Evolutionary conservation across 2,888 invertebrate genomes (phyloP).

Genomic region (Apamea anceps): DNA sequence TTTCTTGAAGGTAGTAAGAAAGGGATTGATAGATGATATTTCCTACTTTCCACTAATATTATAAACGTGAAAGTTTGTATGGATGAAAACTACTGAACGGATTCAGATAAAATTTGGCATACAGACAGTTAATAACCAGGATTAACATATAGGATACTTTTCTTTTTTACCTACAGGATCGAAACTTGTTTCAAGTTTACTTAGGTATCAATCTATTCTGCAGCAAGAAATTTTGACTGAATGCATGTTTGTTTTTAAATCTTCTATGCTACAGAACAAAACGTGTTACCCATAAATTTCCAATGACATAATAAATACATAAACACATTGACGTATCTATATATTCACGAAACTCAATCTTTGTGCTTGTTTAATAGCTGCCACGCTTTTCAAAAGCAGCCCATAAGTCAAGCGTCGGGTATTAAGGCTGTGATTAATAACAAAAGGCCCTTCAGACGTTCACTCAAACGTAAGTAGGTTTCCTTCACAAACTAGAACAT

Average conservation of each 20-base stretch:
- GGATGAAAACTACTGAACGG: too few relatives aligned
- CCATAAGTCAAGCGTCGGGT: conserved; percentile 40
- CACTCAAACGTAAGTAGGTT: conserved; percentile 9
- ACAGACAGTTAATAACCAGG: too few relatives aligned
- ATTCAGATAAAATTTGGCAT: too few relatives aligned
- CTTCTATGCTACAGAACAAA: too few relatives aligned
- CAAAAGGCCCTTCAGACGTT: conserved; percentile 14
- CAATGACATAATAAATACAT: background rate
- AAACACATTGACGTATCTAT: conserved; percentile 17
- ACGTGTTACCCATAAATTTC: background rate
- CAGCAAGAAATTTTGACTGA: too few relatives aligned
- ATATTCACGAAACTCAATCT: conserved; percentile 38
- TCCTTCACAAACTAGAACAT: conserved; percentile 19
- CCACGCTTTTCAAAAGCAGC: conserved; percentile 35
- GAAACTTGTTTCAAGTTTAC: too few relatives aligned
- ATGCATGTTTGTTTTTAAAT: too few relatives aligned
- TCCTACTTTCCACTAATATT: too few relatives aligned
- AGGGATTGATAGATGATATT: background rate
- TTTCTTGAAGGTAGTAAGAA: background rate
- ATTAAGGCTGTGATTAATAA: conserved; percentile 42
- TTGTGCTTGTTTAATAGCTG: conserved; percentile 49
- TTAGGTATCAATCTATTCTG: too few relatives aligned
- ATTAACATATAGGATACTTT: too few relatives aligned
- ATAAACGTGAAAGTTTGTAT: too few relatives aligned
- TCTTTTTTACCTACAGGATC: too few relatives aligned